phyloP scores from a whole-genome alignment of 2,888 invertebrate species.

The Tiphia femorata region DNA sequence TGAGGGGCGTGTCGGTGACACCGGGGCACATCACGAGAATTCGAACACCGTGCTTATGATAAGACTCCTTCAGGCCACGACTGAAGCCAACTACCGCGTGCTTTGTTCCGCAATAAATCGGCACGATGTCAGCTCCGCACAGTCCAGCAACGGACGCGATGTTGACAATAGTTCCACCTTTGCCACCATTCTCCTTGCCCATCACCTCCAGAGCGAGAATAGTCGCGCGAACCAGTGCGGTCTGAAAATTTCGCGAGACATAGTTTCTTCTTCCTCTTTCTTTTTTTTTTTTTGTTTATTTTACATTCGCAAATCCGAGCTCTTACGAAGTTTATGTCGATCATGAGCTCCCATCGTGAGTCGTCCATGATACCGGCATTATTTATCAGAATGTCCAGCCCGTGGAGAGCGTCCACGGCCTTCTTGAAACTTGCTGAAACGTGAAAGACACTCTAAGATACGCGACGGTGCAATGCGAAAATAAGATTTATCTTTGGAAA shows the following conservation, averaged over 20 bases:
- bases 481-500: too few relatives aligned
- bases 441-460: too few relatives aligned
- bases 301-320: background rate
- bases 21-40: conserved; percentile 63
- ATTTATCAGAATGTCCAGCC: conserved; percentile 72
- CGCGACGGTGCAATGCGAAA: too few relatives aligned
- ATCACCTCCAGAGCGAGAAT: conserved; percentile 66
- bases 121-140: conserved; percentile 56
- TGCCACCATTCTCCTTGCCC: conserved; percentile 67
- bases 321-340: conserved; percentile 61
- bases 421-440: conserved; percentile 61
- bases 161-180: conserved; percentile 76
- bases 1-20: conserved; percentile 27
- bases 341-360: conserved; percentile 52
- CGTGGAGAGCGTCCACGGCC: conserved; percentile 64
- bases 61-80: conserved; percentile 34
- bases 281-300: too few relatives aligned
- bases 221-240: conserved; percentile 63
- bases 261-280: too few relatives aligned
- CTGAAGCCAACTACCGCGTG: conserved; percentile 56
- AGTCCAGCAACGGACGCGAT: conserved; percentile 73
- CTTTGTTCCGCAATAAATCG: conserved; percentile 74
- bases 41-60: conserved; percentile 57
- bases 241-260: too few relatives aligned
- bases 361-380: conserved; percentile 60